These are phyloP conservation scores for Agrochola circellaris DNA, from an alignment of 2,888 invertebrate genomes.

Conservation along the genomic window DNA sequence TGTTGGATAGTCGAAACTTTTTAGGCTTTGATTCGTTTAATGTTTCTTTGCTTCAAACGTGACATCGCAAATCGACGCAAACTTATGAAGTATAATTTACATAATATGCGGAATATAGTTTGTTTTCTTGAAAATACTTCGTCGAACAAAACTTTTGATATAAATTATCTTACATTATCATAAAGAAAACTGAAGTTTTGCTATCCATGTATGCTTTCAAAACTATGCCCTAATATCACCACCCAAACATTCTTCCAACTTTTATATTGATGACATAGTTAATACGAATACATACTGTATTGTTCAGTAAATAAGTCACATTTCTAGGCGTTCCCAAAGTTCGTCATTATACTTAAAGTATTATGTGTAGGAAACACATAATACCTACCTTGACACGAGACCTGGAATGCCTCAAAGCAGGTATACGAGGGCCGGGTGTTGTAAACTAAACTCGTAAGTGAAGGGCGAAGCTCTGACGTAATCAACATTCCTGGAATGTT, in stretches of 20 bases:
- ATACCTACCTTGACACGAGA: conserved; percentile 13
- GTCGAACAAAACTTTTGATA: conserved; percentile 29
- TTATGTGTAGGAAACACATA: too few species aligned
- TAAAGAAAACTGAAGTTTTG: conserved; percentile 24
- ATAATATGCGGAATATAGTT: background rate
- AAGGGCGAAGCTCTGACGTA: conserved; percentile 41
- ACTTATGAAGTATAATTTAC: conserved; percentile 2
- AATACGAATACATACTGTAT: conserved; percentile 9
- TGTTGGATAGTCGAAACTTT: background rate
- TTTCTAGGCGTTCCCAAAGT: conserved; percentile 29
- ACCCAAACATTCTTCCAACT: conserved; percentile 7
- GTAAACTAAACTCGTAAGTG: conserved; percentile 27
- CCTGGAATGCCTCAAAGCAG: conserved; percentile 49
- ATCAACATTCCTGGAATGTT: conserved; percentile 50
- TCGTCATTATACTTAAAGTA: conserved; percentile 26
- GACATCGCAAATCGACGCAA: background rate
- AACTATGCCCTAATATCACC: conserved; percentile 30
- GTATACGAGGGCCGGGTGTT: conserved; percentile 36
- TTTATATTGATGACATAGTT: conserved; percentile 7
- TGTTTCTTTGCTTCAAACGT: background rate
- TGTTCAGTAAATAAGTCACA: conserved; percentile 22
- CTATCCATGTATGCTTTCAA: conserved; percentile 22
- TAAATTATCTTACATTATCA: conserved; percentile 35
- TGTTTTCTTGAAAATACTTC: background rate
- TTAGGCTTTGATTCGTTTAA: background rate